phyloP scores from a whole-genome alignment of 53 echinoderm and acorn worm species.

The Apostichopus leukothele region DNA sequence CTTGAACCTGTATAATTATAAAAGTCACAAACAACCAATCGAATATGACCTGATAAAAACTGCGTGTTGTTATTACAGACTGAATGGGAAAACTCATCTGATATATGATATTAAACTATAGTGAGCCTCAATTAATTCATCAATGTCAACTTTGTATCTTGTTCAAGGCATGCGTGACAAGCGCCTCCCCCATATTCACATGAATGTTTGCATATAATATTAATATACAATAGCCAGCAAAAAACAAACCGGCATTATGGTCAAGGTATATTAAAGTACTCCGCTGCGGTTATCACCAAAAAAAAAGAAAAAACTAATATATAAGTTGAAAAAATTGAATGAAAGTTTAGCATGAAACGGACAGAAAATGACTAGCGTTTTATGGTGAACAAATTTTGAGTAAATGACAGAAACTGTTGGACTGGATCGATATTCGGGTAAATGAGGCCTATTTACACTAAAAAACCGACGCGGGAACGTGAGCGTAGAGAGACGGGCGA shows the following conservation, averaged over 20 bases:
- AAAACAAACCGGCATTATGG: not conserved
- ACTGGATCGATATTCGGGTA: slow-evolving; percentile 34
- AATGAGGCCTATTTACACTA: slow-evolving; percentile 46
- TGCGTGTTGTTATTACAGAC: too few species aligned
- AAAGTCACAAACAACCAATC: too few species aligned
- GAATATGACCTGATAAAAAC: too few species aligned
- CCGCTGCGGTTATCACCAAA: not conserved
- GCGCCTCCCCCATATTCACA: too few species aligned
- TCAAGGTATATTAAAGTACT: not conserved
- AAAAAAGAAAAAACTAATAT: not conserved
- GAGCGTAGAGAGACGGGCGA: slow-evolving; percentile 38
- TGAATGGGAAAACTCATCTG: too few species aligned
- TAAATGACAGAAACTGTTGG: slow-evolving; percentile 19
- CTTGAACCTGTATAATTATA: too few species aligned
- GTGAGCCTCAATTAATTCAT: too few species aligned
- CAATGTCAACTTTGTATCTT: too few species aligned
- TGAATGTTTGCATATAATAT: not conserved
- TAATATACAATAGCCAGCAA: not conserved
- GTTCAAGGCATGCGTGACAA: too few species aligned
- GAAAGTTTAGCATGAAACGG: slow-evolving; percentile 30
- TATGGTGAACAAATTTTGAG: slow-evolving; percentile 35
- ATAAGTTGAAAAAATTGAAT: slow-evolving; percentile 17
- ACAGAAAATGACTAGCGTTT: slow-evolving; percentile 21
- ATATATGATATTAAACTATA: too few species aligned
- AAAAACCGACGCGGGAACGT: slow-evolving; percentile 32